Evolutionary conservation across 2,113 vertebrate genomes (phyloP), one percentile per base, ranked within the genome.

Genomic region (Bufo bufo): DNA sequence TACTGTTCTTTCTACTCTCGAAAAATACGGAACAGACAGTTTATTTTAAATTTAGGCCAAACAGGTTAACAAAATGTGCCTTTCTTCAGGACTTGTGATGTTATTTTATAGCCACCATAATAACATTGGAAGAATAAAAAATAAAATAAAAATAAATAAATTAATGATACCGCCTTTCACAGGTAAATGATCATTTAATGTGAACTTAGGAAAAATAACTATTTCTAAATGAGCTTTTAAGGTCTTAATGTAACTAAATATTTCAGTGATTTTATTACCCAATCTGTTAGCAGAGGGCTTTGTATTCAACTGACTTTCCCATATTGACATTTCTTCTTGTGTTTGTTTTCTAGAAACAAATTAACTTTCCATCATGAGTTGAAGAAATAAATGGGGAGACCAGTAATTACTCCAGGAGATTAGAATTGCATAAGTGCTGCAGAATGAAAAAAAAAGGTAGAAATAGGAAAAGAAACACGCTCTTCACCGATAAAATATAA

Each of bases 311-410:
- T 50, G 66, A 50, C 81, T 66, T 69, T 65, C 61, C 63, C 81
- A 69, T 83, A 83, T 83, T 83, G 81, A 83, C 81, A 83, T 83
- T 83, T 83, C 81, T 83, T 23, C 81, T 61, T 61, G 47, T 83
- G 81, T 83, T 83, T 83, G 81, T 83, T 83, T 83, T 83, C 81
- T 83, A 83, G 81, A 83, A 83, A 83, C 81, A 83, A 83, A 83
- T 83, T 83, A 83, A 83, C 81, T 83, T 83, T 83, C 81, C 81
- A 83, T 83, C 81, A 83, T 52, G 81, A 83, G 61, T 69, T 69
- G 81, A 83, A 69, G 81, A 63, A 83, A 83, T 83, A 83, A 83
- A 83, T 83, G 81, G 81, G 81, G 63, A 66, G 81, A 45, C 61
- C 81, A 12, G 81, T 83, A 83, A 83, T 83, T 83, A 83, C 81